Conservation (phyloP, 1,140 invertebrate genomes). For the Lepidurus arcticus region DNA sequence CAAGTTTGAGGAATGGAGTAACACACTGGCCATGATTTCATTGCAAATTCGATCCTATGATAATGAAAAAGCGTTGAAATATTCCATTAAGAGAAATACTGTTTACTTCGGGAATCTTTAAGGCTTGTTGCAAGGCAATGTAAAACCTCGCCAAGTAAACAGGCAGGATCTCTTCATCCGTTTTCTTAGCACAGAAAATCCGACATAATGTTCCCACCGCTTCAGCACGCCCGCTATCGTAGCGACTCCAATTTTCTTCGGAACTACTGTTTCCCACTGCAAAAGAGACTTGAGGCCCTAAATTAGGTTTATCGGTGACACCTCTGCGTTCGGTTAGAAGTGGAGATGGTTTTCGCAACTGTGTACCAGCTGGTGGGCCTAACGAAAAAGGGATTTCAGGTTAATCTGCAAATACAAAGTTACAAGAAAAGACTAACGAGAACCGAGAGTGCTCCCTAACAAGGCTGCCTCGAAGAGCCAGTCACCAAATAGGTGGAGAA, state of each 20-base stretch:
- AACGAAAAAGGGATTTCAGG: not conserved
- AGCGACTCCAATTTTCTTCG: slow-evolving; percentile 35
- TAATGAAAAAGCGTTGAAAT: slow-evolving; percentile 26
- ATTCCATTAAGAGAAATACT: slow-evolving; percentile 25
- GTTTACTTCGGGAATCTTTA: slow-evolving; percentile 59
- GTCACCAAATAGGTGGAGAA: slow-evolving; percentile 90
- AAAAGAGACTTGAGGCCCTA: not conserved
- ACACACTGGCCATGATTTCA: slow-evolving; percentile 67
- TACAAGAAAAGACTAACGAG: not conserved
- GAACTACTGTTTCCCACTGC: not conserved
- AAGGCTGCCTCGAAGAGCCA: slow-evolving; percentile 95
- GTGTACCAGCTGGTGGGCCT: not conserved
- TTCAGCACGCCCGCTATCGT: slow-evolving; percentile 80
- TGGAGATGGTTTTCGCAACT: not conserved
- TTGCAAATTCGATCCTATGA: slow-evolving; percentile 42
- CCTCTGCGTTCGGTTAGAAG: not conserved
- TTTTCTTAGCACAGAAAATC: slow-evolving; percentile 94
- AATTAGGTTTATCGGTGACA: not conserved
- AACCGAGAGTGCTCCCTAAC: slow-evolving; percentile 59
- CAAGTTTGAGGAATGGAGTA: slow-evolving; percentile 72
- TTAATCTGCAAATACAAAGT: not conserved
- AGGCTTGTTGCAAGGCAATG: slow-evolving; percentile 78
- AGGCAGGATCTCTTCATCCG: slow-evolving; percentile 87
- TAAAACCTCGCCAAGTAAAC: slow-evolving; percentile 94
- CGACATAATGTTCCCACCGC: slow-evolving; percentile 89